Evolutionary conservation across 1,140 invertebrate species (phyloP), one percentile per base, ranked within the genome.

Genomic region (Halictus rubicundus): DNA sequence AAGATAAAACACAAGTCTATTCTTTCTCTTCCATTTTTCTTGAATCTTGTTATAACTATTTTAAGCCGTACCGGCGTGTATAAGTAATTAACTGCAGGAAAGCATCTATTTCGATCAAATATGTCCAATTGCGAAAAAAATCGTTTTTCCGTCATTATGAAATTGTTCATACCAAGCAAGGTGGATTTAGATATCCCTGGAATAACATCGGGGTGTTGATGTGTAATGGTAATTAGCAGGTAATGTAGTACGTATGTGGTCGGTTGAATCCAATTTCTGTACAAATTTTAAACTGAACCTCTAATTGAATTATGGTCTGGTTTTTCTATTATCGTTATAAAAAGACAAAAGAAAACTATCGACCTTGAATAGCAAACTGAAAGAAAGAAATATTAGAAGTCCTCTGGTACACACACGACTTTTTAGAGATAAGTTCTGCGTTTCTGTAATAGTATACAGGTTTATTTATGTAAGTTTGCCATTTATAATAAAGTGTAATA

Each of bases 401-500:
- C 84, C 83, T 81, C 82, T 81, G 84, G 87, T 83, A 76, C 81
- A 86, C 81, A 86, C 89, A 88, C 81, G 80, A 74, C 42, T 88
- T 81, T 73, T 73, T 93, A 93, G 90, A 88, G 86, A 63, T 93
- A 93, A 93, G 92, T 89, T 92, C 89, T 91, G 86, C 89, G 90
- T 92, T 92, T 91, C 88, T 92, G 90, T 92, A 91, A 88, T 77
- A 80, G 85, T 87, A 90, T 85, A 89, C 88, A 90, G 88, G 86
- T 88, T 89, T 89, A 91, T 88, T 90, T 88, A 91, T 93, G 91
- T 92, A 92, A 92, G 81, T 92, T 91, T 89, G 88, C 88, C 89
- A 88, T 91, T 92, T 91, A 80, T 89, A 93, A 93, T 93, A 92
- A 93, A 93, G 89, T 89, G 83, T 85, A 89, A 88, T 90, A 78